phyloP scores from a whole-genome alignment of 1,140 invertebrate species.

The Paraescarpia echinospica region DNA sequence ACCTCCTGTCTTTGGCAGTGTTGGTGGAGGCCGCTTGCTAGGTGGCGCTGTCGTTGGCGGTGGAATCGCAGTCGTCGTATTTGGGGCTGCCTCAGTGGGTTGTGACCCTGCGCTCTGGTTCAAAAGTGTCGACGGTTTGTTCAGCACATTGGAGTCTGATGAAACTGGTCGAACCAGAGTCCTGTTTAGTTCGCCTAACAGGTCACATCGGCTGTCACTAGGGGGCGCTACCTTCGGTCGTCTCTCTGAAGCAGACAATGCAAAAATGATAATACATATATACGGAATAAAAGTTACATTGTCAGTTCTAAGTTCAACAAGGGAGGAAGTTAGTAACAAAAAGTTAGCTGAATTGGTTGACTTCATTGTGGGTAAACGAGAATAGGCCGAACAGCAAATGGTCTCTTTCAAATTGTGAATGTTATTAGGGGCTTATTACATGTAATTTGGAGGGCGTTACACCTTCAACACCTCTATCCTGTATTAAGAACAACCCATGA shows the following conservation, averaged over 20 bases:
- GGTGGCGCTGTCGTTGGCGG: background rate
- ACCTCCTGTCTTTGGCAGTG: background rate
- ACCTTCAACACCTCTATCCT: too few relatives aligned
- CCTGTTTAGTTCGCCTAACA: background rate
- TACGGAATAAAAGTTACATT: background rate
- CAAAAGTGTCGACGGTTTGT: background rate
- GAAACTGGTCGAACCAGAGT: background rate
- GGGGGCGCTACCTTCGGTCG: background rate
- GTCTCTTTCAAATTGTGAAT: too few relatives aligned
- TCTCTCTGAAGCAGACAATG: background rate
- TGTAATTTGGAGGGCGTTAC: too few relatives aligned
- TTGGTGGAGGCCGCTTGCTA: background rate
- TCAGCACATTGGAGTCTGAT: background rate
- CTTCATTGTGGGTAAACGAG: too few relatives aligned
- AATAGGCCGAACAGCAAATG: too few relatives aligned
- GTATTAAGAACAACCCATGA: too few relatives aligned
- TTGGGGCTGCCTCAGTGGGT: background rate
- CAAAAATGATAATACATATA: background rate
- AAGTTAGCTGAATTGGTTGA: too few relatives aligned
- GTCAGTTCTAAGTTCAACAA: too few relatives aligned
- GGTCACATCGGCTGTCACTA: background rate
- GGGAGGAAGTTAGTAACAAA: too few relatives aligned
- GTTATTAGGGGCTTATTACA: too few relatives aligned
- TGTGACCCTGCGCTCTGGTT: background rate
- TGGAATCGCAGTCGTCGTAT: background rate